phyloP scores from a whole-genome alignment of 2,888 invertebrate genomes.

The Phania funesta region DNA sequence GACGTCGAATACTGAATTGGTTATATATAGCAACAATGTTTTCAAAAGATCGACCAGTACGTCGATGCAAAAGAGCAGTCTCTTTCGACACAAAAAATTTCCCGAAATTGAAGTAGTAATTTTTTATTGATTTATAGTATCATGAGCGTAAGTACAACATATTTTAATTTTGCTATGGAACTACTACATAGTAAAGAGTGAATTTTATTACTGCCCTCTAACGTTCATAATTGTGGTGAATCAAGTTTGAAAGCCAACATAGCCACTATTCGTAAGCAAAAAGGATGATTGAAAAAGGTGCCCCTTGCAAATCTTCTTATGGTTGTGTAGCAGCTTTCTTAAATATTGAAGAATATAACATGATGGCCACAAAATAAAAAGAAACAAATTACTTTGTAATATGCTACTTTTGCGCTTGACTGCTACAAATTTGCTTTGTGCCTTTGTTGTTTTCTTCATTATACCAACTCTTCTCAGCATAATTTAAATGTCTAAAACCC shows the following conservation, averaged over 20 bases:
- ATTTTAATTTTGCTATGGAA: no score
- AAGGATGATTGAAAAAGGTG: not conserved
- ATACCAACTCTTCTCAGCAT: slow-evolving; percentile 71
- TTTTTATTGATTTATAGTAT: no score
- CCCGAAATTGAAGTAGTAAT: no score
- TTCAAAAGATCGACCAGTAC: no score
- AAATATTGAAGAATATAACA: slow-evolving; percentile 9
- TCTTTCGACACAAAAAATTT: no score
- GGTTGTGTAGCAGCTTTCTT: slow-evolving; percentile 1
- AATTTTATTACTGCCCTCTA: not conserved
- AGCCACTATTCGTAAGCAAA: not conserved
- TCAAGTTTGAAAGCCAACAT: not conserved
- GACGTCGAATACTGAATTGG: no score
- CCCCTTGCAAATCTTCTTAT: not conserved
- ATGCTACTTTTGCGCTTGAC: slow-evolving; percentile 53
- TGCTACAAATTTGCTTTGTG: slow-evolving; percentile 18
- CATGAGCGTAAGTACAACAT: no score
- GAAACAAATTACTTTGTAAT: slow-evolving; percentile 54
- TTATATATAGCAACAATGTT: no score
- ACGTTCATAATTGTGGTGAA: not conserved
- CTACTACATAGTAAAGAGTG: no score
- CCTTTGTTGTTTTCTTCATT: not conserved
- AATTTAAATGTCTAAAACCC: slow-evolving; percentile 71
- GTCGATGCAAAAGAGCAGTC: no score
- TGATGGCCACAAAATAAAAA: slow-evolving; percentile 33